Base-by-base conservation (phyloP, 2,888 invertebrate species). In the Callinectes sapidus region DNA sequence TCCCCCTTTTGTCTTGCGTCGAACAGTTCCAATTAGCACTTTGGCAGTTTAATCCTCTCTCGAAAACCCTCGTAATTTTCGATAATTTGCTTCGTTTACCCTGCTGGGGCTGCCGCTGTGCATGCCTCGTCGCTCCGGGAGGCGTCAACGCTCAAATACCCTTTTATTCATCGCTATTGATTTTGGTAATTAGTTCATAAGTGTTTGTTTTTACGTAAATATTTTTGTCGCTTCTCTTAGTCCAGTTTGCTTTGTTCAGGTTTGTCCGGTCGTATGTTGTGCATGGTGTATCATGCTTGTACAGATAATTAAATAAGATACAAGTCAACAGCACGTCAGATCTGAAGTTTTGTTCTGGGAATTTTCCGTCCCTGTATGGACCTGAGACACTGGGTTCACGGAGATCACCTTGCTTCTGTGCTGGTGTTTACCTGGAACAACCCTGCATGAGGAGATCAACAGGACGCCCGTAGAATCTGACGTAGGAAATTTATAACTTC, bases 21-120 rank as follows among this genome's bases (percentile, higher is more conserved):
- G 35, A 81, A 81, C 81, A 81, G 81, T 81, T 81, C 81, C 81
- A 81, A 81, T 81, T 81, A 81, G 81, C 81, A 35, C 81, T 81
- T 81, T 81, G 81, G 81, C 81, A 81, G 81, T 81, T 81, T 81
- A 81, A 81, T 81, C 81, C 81, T 81, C 81, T 81, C 16, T 32
- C 35, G 81, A 81, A 81, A 81, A 81, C 35, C 81, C 35, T 81
- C 81, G 81, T 81, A 81, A 81, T 81, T 81, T 81, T 81, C 81
- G 35, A 35, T 81, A 81, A 81, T 81, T 81, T 81, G 81, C 81
- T 32, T 81, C 81, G 81, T 81, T 81, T 81, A 81, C 35, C 35
- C 35, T 81, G 81, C 35, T 35, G 10, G 71, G 28, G 61, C n/a
- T 23, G 28, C 28, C 28, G 71, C 71, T 10, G 71, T 28, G 71